phyloP scores from a whole-genome alignment of 2,888 invertebrate species.

The Trachelus iudaicus region DNA sequence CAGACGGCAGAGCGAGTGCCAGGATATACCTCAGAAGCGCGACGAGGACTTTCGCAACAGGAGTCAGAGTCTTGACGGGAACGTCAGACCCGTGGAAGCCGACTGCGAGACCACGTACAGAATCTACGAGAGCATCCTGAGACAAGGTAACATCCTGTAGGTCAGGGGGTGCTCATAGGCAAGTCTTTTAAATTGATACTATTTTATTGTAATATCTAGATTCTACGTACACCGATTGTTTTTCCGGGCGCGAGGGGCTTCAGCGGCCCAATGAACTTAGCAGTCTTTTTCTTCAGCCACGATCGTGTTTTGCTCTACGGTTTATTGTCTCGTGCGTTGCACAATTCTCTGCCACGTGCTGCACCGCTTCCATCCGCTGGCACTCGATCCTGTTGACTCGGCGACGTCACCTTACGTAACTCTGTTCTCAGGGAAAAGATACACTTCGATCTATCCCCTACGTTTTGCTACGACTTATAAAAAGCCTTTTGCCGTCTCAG shows the following conservation, averaged over 20 bases:
- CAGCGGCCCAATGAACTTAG: background rate
- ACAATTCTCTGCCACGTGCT: conserved; percentile 1
- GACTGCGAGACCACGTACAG: conserved; percentile 86
- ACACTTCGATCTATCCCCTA: background rate
- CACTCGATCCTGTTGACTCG: background rate
- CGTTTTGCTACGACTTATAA: background rate
- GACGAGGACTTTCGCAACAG: conserved; percentile 79
- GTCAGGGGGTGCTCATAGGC: background rate
- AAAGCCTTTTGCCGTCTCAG: background rate
- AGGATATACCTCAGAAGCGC: conserved; percentile 69
- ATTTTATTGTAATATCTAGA: background rate
- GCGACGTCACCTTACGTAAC: background rate
- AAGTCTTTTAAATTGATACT: background rate
- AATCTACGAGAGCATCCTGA: conserved; percentile 82
- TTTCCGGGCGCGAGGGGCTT: background rate
- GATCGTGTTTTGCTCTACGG: background rate
- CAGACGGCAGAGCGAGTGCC: conserved; percentile 71
- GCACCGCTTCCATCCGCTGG: background rate
- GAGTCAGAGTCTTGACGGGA: conserved; percentile 81
- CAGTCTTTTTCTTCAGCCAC: background rate
- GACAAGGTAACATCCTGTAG: conserved; percentile 71
- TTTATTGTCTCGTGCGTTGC: conserved; percentile 6
- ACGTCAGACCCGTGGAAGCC: conserved; percentile 70
- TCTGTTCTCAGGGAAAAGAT: background rate
- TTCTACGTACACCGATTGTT: background rate